These are phyloP conservation scores for Agrilus biguttatus DNA, from an alignment of 2,888 invertebrate species.

Conservation along the genomic window DNA sequence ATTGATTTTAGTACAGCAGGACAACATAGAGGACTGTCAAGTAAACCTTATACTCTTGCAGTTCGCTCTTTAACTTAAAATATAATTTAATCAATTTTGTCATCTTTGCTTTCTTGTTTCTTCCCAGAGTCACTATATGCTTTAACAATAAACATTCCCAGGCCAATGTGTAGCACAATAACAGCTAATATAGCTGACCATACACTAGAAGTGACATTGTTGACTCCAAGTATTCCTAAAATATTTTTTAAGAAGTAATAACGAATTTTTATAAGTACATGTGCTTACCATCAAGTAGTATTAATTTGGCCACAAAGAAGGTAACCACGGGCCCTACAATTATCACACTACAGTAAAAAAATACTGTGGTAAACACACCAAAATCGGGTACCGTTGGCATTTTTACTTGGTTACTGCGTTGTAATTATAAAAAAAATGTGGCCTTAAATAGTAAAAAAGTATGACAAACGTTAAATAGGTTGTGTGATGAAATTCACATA, in stretches of 20 bases:
- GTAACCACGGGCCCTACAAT: slow-evolving; percentile 60
- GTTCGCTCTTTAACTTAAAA: not conserved
- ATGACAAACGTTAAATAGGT: no score
- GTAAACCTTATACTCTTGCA: no score
- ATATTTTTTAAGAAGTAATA: slow-evolving; percentile 10
- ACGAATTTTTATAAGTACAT: slow-evolving; percentile 1
- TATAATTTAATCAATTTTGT: slow-evolving; percentile 20
- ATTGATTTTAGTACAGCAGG: no score
- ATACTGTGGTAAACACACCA: slow-evolving; percentile 58
- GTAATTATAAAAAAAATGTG: no score
- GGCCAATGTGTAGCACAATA: slow-evolving; percentile 56
- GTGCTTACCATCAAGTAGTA: slow-evolving; percentile 50
- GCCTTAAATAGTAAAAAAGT: no score
- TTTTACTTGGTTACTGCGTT: not conserved
- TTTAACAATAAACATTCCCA: slow-evolving; percentile 64
- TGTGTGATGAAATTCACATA: no score
- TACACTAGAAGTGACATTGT: slow-evolving; percentile 51
- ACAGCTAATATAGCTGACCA: slow-evolving; percentile 67
- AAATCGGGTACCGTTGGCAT: slow-evolving; percentile 47
- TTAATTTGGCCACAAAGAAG: slow-evolving; percentile 55
- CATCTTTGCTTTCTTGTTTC: slow-evolving; percentile 19
- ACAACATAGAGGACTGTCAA: no score
- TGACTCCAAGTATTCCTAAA: slow-evolving; percentile 35
- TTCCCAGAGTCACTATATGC: slow-evolving; percentile 49
- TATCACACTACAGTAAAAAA: slow-evolving; percentile 62